A percentile compares a stretch with the other conserved stretches of the same genome.
These are phyloP conservation scores for Cromileptes altivelis DNA, from an alignment of 2,113 vertebrate species.

Conservation along the genomic window DNA sequence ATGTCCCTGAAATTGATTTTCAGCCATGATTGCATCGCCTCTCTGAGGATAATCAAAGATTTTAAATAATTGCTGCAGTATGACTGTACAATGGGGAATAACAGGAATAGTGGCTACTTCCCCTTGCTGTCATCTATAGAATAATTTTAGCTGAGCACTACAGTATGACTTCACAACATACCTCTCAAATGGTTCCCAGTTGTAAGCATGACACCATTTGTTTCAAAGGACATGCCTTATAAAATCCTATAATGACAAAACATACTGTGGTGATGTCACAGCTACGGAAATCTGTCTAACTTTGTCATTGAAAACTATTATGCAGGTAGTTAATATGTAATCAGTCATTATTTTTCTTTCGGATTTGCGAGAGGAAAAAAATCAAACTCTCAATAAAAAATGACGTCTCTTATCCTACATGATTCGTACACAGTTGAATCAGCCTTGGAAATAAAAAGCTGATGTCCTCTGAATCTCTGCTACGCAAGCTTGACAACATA, in stretches of 20 bases:
- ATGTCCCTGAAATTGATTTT: conserved; percentile 86
- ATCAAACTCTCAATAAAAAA: conserved; percentile 5
- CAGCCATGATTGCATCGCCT: conserved; percentile 81
- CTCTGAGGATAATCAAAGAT: conserved; percentile 84
- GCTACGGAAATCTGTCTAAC: conserved; percentile 13
- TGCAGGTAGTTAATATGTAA: conserved; percentile 22
- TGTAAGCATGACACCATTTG: conserved; percentile 61
- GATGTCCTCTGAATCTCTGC: conserved; percentile 28
- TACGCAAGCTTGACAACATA: conserved; percentile 10
- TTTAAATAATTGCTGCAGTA: conserved; percentile 83
- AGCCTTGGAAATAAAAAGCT: conserved; percentile 37
- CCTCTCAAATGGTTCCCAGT: conserved; percentile 80
- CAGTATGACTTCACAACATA: conserved; percentile 81
- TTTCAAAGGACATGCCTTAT: conserved; percentile 57
- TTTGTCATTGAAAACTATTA: conserved; percentile 27
- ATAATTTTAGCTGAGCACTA: conserved; percentile 64
- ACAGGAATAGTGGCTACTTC: conserved; percentile 70
- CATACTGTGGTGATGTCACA: conserved; percentile 32
- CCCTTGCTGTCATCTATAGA: conserved; percentile 63
- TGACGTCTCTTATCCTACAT: neutral
- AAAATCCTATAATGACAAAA: conserved; percentile 45
- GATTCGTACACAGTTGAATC: conserved; percentile 31
- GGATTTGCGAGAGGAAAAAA: neutral
- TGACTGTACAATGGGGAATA: conserved; percentile 75
- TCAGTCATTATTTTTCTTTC: conserved; percentile 2